Percentiles rank a stretch among this genome's conserved stretches.
Evolutionary conservation across 2,888 invertebrate genomes (phyloP).

Genomic region (Aphrophora alni): DNA sequence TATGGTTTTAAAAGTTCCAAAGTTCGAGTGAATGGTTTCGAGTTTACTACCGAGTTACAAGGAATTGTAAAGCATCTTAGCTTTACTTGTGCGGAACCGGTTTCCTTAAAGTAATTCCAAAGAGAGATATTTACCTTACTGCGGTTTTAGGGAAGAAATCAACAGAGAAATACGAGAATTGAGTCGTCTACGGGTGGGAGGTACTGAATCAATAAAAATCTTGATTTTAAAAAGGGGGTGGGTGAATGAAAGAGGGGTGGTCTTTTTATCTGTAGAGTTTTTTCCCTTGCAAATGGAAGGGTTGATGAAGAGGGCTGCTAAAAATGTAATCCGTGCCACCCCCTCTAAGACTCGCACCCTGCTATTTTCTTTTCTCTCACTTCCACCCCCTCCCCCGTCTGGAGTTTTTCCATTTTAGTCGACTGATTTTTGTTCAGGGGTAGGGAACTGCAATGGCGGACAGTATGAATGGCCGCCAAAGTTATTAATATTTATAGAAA

Average conservation of each 20-base stretch:
- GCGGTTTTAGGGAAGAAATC: constrained; percentile 34
- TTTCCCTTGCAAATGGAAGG: constrained; percentile 41
- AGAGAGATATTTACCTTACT: constrained; percentile 25
- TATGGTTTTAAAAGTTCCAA: background rate
- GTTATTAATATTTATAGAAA: background rate
- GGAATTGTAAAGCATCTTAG: background rate
- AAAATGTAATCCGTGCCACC: constrained; percentile 41
- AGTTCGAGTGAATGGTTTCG: background rate
- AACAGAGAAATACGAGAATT: constrained; percentile 28
- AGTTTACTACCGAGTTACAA: background rate
- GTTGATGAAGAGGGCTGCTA: constrained; percentile 43
- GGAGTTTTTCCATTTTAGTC: constrained; percentile 43
- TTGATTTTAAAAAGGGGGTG: constrained; percentile 45
- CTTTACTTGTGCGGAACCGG: background rate
- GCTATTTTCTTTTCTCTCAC: constrained; percentile 42
- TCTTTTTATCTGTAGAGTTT: constrained; percentile 44
- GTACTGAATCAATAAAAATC: constrained; percentile 49
- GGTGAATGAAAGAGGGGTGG: constrained; percentile 39
- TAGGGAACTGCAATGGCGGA: constrained; percentile 28
- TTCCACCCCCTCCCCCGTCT: constrained; percentile 39
- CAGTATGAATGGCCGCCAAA: constrained; percentile 28
- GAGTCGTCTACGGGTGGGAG: constrained; percentile 22
- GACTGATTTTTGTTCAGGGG: constrained; percentile 40
- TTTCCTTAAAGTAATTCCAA: background rate
- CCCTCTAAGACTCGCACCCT: constrained; percentile 34